phyloP scores from a whole-genome alignment of 2,888 invertebrate genomes.

The Actias luna region DNA sequence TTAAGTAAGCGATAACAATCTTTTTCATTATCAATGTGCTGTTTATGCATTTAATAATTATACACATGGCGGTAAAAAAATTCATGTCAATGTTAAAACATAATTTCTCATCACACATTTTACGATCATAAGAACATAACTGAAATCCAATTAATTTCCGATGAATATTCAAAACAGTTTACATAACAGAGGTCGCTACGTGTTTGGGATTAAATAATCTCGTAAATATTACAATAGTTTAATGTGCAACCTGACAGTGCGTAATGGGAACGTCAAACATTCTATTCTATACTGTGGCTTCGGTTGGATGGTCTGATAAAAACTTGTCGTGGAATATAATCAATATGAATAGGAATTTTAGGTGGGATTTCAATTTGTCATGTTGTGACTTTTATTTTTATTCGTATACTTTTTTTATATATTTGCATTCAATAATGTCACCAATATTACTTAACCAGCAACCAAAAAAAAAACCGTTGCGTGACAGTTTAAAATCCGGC shows the following conservation, averaged over 20 bases:
- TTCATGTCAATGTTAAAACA: conserved; percentile 27
- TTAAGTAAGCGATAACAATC: neutral
- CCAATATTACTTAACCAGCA: no score
- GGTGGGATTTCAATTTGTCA: no score
- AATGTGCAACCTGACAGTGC: conserved; percentile 31
- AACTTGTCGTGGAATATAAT: neutral
- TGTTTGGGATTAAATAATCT: conserved; percentile 41
- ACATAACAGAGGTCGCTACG: conserved; percentile 35
- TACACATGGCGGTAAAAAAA: conserved; percentile 19
- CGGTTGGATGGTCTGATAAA: neutral
- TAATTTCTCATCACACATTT: conserved; percentile 30
- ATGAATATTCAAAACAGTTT: conserved; percentile 60
- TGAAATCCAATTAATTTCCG: conserved; percentile 54
- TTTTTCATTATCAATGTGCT: neutral
- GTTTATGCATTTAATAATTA: conserved; percentile 4
- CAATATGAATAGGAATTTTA: no score
- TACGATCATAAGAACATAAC: conserved; percentile 49
- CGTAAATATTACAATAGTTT: conserved; percentile 25
- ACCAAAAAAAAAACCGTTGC: no score
- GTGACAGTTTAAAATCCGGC: no score
- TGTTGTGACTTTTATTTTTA: no score
- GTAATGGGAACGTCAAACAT: conserved; percentile 18
- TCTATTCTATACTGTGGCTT: neutral
- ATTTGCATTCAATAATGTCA: no score
- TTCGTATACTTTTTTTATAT: no score